Base-by-base conservation (phyloP, 2,888 invertebrate genomes). In the Nysson spinosus region DNA sequence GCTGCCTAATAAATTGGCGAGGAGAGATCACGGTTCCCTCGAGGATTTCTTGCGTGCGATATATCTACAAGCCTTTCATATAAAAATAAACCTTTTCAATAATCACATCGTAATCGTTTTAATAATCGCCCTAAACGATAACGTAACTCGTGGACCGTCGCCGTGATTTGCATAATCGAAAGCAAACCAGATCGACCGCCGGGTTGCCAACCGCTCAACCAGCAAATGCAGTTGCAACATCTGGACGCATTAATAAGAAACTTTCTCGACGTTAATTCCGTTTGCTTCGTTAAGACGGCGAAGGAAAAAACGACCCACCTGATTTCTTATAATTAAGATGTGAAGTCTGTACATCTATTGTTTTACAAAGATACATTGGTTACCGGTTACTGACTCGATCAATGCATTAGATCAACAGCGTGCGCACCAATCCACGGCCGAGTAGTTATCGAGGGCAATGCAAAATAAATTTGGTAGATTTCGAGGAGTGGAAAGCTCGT, bases 181-280 rank as follows among this genome's bases (percentile, higher is more conserved):
- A n/a, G n/a, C n/a, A n/a, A n/a, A 62, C 20, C 54, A 49, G 20
- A 46, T 24, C 46, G 24, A 20, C 54, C 19, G 22, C 9, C 32
- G 39, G 17, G 51, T 24, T 28, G 3, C 47, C 28, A 46, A 44
- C 54, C 16, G 44, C 32, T 9, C 7, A 16, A 39, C 11, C 44
- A 5, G 49, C 44, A 61, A 54, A 54, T 56, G 58, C 57, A 35
- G 28, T 52, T 43, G 57, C 43, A 50, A 66, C 74, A 72, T 73
- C 75, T 70, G 80, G 65, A n/a, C 49, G 69, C 72, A 75, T 79
- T 77, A 81, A 81, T 78, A 79, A 78, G 71, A 73, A 82, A 81
- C 74, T 81, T 80, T 78, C 71, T 60, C 69, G 65, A 54, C 70
- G 75, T 75, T 77, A 77, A 79, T 76, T 78, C 54, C 60, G 42